Conservation (phyloP, 1,140 invertebrate genomes). For the Coenobita brevimanus region DNA sequence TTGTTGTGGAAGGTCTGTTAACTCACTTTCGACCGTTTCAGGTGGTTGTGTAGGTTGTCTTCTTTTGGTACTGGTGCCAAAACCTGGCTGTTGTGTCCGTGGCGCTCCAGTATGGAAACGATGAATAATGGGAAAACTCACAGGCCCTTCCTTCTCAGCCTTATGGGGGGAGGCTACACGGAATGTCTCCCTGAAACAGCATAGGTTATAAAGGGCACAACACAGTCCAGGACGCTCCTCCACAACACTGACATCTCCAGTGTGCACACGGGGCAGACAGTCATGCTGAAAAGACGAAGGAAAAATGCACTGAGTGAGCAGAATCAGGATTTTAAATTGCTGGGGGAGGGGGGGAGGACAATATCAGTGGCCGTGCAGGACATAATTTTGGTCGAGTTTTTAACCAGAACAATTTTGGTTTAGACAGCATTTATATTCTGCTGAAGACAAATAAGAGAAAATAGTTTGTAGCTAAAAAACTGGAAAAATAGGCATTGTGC, state of each 20-base stretch:
- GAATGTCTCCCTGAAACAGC: slow-evolving; percentile 54
- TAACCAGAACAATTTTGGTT: too few species aligned
- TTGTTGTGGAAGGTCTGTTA: too few species aligned
- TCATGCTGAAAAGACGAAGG: slow-evolving; percentile 34
- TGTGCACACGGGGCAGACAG: slow-evolving; percentile 49
- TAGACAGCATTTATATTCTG: too few species aligned
- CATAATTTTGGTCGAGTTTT: too few species aligned
- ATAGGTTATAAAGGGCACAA: slow-evolving; percentile 54
- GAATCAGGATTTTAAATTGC: too few species aligned
- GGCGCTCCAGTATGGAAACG: slow-evolving; percentile 17
- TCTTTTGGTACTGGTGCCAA: background rate
- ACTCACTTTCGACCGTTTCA: too few species aligned
- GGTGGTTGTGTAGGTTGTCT: too few species aligned
- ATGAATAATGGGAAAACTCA: slow-evolving; percentile 29
- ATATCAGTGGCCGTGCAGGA: too few species aligned
- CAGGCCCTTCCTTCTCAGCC: background rate
- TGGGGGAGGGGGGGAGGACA: background rate
- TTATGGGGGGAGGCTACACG: slow-evolving; percentile 34
- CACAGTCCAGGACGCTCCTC: slow-evolving; percentile 58
- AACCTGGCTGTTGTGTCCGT: too few species aligned
- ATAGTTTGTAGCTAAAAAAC: too few species aligned
- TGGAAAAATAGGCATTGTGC: too few species aligned
- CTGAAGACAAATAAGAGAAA: too few species aligned
- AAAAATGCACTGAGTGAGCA: background rate
- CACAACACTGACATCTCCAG: slow-evolving; percentile 50